Conservation (phyloP, 1,140 invertebrate species). For the Chrysopa pallens region DNA sequence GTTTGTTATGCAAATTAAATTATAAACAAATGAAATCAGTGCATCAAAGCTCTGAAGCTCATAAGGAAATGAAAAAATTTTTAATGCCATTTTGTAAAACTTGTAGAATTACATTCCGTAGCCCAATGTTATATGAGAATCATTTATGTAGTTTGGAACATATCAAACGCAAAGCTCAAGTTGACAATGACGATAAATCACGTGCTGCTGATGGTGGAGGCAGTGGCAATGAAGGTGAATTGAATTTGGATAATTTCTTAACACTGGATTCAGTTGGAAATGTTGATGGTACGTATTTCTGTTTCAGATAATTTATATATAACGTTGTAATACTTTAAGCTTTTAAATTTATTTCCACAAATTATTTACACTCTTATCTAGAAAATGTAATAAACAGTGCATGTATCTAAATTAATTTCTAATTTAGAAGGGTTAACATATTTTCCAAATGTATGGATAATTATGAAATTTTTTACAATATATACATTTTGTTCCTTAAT, state of each 20-base stretch:
- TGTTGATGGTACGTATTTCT: constrained; percentile 42
- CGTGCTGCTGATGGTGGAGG: constrained; percentile 13
- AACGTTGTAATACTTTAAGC: too few species aligned
- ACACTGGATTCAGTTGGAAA: constrained; percentile 70
- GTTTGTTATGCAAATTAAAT: constrained; percentile 60
- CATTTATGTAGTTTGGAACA: constrained; percentile 63
- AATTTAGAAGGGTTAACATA: too few species aligned
- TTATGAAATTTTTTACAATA: too few species aligned
- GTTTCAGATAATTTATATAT: too few species aligned
- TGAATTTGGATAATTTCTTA: constrained; percentile 66
- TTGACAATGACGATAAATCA: constrained; percentile 21
- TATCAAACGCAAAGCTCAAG: constrained; percentile 36
- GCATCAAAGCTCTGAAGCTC: constrained; percentile 54
- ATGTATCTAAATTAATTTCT: too few species aligned
- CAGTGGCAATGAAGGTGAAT: constrained; percentile 49
- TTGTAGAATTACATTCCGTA: constrained; percentile 52
- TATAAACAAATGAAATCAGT: constrained; percentile 52
- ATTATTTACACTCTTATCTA: too few species aligned
- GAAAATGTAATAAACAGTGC: too few species aligned
- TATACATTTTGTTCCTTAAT: too few species aligned
- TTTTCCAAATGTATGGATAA: too few species aligned
- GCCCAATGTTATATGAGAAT: constrained; percentile 63
- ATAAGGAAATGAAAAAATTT: constrained; percentile 64
- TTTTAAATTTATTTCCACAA: too few species aligned
- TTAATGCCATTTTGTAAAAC: constrained; percentile 58